phyloP scores from a whole-genome alignment of 1,140 invertebrate species.

The Meloidogyne hapla region DNA sequence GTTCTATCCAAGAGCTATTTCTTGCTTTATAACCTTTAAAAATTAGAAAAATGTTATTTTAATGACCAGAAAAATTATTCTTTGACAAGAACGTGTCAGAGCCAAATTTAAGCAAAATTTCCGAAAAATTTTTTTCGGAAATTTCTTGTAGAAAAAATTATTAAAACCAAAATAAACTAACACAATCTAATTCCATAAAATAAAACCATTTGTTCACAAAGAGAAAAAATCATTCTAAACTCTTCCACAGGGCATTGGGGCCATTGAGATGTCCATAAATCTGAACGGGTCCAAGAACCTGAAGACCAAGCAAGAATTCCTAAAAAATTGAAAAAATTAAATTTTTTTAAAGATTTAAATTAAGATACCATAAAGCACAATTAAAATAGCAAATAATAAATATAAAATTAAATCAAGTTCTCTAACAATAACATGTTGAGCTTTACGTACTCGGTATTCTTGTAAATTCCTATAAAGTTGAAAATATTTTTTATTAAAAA shows the following conservation, averaged over 20 bases:
- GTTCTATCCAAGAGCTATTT: conserved; percentile 76
- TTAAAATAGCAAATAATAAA: conserved; percentile 80
- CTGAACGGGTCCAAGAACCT: conserved; percentile 46
- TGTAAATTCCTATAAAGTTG: conserved; percentile 67
- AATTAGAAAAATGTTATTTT: neutral
- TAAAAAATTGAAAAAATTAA: conserved; percentile 23
- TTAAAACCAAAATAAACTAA: conserved; percentile 67
- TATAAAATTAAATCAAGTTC: conserved; percentile 82
- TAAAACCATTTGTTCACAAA: conserved; percentile 72
- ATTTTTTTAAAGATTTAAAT: neutral
- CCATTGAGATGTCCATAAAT: conserved; percentile 56
- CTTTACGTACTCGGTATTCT: conserved; percentile 79
- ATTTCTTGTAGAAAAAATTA: neutral
- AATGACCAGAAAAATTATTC: no score
- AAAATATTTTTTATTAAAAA: neutral
- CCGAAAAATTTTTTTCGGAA: neutral
- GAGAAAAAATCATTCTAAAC: conserved; percentile 23
- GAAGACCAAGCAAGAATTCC: conserved; percentile 60
- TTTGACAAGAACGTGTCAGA: no score
- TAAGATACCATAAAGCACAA: conserved; percentile 71
- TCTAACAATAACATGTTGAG: conserved; percentile 80
- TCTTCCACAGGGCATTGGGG: conserved; percentile 57
- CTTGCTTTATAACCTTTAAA: conserved; percentile 71
- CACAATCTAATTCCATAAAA: conserved; percentile 79
- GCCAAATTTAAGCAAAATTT: neutral